Conservation (phyloP, 2,888 invertebrate species). For the Lasioglossum leucozonium region DNA sequence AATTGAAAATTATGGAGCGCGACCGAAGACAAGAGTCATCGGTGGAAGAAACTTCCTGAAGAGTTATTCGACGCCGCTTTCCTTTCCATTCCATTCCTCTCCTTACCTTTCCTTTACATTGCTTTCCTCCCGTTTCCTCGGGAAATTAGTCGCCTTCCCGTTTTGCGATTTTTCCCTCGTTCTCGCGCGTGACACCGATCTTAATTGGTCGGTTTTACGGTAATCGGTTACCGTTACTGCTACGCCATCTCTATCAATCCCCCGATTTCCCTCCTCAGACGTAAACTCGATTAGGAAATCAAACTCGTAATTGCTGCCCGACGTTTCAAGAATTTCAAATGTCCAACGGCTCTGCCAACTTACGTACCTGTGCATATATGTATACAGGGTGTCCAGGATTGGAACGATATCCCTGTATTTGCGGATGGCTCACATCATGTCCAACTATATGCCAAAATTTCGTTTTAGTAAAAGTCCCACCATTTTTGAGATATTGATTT, state of each 20-base stretch:
- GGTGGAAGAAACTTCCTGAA: slow-evolving; percentile 25
- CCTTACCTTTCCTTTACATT: background rate
- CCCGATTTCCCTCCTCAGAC: background rate
- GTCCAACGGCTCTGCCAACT: too few relatives aligned
- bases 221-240: slow-evolving; percentile 25
- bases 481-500: too few relatives aligned
- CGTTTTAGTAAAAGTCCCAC: too few relatives aligned
- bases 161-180: slow-evolving; percentile 30
- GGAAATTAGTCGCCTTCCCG: slow-evolving; percentile 33
- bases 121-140: background rate
- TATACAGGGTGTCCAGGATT: too few relatives aligned
- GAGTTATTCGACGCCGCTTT: slow-evolving; percentile 20
- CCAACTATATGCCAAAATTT: too few relatives aligned
- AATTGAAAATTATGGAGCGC: slow-evolving; percentile 83
- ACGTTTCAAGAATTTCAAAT: slow-evolving; percentile 5
- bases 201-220: slow-evolving; percentile 36
- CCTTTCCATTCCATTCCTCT: background rate
- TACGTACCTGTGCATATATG: too few relatives aligned
- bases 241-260: background rate
- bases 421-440: too few relatives aligned
- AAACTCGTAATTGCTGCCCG: background rate
- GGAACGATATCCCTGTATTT: too few relatives aligned
- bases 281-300: background rate
- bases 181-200: background rate
- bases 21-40: slow-evolving; percentile 55